These are phyloP conservation scores for Micronycteris hirsuta DNA, from an alignment of 2,113 vertebrate species.

Conservation along the genomic window DNA sequence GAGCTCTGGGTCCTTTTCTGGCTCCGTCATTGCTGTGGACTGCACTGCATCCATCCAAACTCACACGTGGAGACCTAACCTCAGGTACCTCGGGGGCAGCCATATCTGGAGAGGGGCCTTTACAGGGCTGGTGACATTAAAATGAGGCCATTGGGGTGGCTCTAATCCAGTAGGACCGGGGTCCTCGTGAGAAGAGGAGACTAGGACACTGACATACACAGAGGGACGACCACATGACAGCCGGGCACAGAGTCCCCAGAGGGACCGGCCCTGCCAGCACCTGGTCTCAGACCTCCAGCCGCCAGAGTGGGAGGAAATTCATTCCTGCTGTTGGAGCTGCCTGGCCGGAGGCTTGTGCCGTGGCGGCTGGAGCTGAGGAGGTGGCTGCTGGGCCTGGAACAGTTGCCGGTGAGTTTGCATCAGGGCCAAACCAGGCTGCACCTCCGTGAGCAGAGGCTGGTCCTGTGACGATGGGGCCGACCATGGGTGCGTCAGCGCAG, in stretches of 20 bases:
- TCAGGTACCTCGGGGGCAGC: no score
- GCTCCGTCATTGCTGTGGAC: not conserved
- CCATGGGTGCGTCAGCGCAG: rapidly evolving
- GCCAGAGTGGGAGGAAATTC: rapidly evolving
- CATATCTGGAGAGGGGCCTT: no score
- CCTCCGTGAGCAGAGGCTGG: rapidly evolving
- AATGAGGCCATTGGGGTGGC: no score
- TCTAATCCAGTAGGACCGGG: rapidly evolving
- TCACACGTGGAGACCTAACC: rapidly evolving
- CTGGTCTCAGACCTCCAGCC: rapidly evolving
- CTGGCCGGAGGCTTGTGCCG: rapidly evolving
- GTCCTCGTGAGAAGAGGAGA: rapidly evolving
- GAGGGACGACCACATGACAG: rapidly evolving
- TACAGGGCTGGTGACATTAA: rapidly evolving
- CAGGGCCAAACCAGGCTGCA: no score
- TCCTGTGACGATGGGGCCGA: not conserved
- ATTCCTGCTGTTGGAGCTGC: rapidly evolving
- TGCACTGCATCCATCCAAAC: not conserved
- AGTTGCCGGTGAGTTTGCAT: not conserved
- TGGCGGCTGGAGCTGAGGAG: rapidly evolving
- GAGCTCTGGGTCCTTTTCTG: no score
- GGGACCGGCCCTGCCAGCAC: not conserved
- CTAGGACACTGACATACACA: no score
- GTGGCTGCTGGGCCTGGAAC: rapidly evolving
- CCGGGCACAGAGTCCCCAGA: no score